A percentile compares a stretch with the other conserved stretches of the same genome.
Conservation (phyloP, 2,113 vertebrate genomes). For the Eptesicus fuscus region DNA sequence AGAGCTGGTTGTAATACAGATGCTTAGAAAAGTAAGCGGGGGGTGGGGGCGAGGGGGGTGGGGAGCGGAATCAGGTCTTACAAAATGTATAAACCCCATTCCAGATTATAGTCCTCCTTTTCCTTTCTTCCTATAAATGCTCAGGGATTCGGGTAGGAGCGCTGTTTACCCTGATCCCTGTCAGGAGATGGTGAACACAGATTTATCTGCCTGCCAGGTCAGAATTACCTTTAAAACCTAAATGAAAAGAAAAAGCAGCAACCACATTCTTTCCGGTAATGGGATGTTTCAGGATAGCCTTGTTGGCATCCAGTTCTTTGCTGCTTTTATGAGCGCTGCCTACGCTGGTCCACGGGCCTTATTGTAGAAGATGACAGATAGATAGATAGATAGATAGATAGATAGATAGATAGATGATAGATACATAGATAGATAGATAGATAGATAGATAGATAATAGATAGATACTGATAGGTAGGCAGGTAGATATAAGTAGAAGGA, state of each 20-base stretch:
- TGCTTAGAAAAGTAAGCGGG: not conserved
- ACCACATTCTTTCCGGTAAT: slow-evolving; percentile 1
- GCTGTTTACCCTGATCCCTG: not conserved
- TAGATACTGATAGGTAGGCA: not conserved
- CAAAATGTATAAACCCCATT: slow-evolving; percentile 32
- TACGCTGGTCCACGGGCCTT: not conserved
- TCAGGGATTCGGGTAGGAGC: not conserved
- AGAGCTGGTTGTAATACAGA: not conserved
- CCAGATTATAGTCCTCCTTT: slow-evolving; percentile 13
- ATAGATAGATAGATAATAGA: not conserved
- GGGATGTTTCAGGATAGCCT: not conserved
- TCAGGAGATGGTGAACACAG: slow-evolving; percentile 36
- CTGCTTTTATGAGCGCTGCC: not conserved
- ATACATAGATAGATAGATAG: no score
- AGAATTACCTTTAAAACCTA: slow-evolving; percentile 60
- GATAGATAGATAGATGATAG: no score
- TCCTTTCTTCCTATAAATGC: slow-evolving; percentile 24
- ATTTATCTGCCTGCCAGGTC: slow-evolving; percentile 46
- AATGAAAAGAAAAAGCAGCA: slow-evolving; percentile 47
- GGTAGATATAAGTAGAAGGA: not conserved
- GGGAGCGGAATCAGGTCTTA: not conserved
- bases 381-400: no score
- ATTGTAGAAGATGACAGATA: not conserved
- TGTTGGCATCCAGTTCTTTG: not conserved
- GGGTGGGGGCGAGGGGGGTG: rapidly evolving